Percentiles rank a stretch among this genome's conserved stretches.
These are phyloP conservation scores for Stratiolaelaps scimitus DNA, from an alignment of 1,140 invertebrate genomes.

Conservation along the genomic window DNA sequence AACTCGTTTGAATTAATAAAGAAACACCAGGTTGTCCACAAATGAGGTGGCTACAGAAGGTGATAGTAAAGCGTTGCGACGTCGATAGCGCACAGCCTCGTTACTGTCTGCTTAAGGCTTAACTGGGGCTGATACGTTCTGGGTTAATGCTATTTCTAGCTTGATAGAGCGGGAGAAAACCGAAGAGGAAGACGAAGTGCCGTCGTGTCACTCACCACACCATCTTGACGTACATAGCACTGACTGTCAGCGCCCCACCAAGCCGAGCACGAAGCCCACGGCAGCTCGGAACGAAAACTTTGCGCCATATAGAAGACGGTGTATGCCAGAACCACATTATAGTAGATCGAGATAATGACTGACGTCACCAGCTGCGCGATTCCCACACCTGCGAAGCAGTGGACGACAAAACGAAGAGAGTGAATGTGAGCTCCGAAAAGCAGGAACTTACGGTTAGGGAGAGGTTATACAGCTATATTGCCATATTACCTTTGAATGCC, in stretches of 20 bases:
- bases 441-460: neutral
- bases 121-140: no score
- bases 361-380: slow-evolving; percentile 59
- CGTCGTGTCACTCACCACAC: slow-evolving; percentile 25
- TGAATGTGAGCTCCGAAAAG: no score
- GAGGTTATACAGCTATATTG: neutral
- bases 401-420: slow-evolving; percentile 30
- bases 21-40: no score
- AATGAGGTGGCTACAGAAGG: neutral
- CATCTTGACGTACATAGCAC: slow-evolving; percentile 34
- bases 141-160: no score
- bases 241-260: slow-evolving; percentile 37
- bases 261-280: slow-evolving; percentile 46
- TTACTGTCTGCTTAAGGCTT: no score
- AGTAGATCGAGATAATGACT: slow-evolving; percentile 55
- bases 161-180: no score
- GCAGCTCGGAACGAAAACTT: slow-evolving; percentile 51
- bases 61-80: no score
- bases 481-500: slow-evolving; percentile 35
- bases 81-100: no score
- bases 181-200: no score
- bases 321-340: slow-evolving; percentile 61
- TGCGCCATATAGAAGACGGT: slow-evolving; percentile 57
- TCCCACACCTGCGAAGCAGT: slow-evolving; percentile 53
- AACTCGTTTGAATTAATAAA: no score